Conservation (phyloP, 2,113 vertebrate species). For the Jacana jacana region DNA sequence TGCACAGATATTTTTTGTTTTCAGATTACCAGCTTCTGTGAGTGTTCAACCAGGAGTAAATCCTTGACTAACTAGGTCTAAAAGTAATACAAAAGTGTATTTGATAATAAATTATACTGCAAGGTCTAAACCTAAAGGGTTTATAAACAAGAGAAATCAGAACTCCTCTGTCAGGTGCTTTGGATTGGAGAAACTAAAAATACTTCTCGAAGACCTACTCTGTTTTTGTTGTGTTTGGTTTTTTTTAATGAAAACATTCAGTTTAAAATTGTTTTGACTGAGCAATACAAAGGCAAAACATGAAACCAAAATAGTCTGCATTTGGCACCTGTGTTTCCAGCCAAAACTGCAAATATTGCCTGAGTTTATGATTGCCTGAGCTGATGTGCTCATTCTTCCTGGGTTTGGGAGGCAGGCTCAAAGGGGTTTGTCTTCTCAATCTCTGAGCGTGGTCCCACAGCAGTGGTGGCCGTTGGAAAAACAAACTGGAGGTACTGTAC, state of each 20-base stretch:
- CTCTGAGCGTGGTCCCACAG: neutral
- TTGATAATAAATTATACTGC: neutral
- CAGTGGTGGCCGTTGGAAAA: constrained; percentile 18
- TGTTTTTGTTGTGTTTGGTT: too few relatives aligned
- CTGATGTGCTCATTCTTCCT: neutral
- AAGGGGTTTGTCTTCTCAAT: neutral
- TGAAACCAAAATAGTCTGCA: neutral
- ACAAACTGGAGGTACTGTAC: neutral
- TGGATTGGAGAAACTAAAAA: neutral
- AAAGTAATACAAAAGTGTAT: neutral
- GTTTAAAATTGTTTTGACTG: constrained; percentile 35
- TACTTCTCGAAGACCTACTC: neutral
- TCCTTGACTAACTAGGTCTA: neutral
- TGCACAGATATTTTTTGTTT: neutral
- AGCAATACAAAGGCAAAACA: neutral
- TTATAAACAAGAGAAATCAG: neutral
- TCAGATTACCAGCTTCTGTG: neutral
- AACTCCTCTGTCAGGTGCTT: neutral
- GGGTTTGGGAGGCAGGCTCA: neutral
- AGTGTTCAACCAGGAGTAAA: neutral
- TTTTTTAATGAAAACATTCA: too few relatives aligned
- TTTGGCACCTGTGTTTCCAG: neutral
- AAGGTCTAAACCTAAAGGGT: neutral
- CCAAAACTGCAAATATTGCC: neutral
- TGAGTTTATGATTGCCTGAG: rapidly evolving